phyloP scores from a whole-genome alignment of 2,113 vertebrate species.

The Catharus minimus region DNA sequence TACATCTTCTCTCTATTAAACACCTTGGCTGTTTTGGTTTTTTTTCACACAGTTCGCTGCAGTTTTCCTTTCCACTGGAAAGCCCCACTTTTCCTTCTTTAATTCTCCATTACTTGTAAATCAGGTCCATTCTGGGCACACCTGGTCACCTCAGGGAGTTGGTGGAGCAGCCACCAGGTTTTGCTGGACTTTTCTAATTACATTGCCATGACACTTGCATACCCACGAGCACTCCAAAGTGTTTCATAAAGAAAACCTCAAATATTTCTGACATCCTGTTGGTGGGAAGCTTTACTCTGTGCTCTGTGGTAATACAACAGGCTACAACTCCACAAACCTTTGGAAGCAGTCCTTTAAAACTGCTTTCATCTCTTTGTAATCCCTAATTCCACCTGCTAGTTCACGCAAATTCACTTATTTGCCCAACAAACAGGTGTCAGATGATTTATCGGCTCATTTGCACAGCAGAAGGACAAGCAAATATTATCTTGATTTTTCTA shows the following conservation, averaged over 20 bases:
- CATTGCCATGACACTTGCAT: background rate
- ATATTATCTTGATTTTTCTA: background rate
- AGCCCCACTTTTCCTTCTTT: background rate
- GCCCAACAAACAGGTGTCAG: background rate
- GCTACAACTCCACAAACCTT: background rate
- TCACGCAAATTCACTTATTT: background rate
- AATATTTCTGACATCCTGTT: background rate
- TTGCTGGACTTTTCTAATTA: background rate
- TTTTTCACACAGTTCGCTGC: background rate
- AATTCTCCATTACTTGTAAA: background rate
- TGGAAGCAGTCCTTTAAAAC: background rate
- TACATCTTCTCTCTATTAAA: background rate
- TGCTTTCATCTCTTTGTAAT: background rate
- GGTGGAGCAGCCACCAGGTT: background rate
- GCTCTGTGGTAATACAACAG: background rate
- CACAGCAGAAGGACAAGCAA: background rate
- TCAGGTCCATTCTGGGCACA: background rate
- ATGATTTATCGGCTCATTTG: background rate
- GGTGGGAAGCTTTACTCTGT: background rate
- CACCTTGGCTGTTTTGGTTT: background rate
- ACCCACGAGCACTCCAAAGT: background rate
- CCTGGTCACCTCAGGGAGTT: background rate
- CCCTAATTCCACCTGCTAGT: background rate
- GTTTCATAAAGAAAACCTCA: slow-evolving; percentile 4
- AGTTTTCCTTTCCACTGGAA: background rate